Conservation (phyloP, 2,113 vertebrate genomes). For the Cottus gobio region DNA sequence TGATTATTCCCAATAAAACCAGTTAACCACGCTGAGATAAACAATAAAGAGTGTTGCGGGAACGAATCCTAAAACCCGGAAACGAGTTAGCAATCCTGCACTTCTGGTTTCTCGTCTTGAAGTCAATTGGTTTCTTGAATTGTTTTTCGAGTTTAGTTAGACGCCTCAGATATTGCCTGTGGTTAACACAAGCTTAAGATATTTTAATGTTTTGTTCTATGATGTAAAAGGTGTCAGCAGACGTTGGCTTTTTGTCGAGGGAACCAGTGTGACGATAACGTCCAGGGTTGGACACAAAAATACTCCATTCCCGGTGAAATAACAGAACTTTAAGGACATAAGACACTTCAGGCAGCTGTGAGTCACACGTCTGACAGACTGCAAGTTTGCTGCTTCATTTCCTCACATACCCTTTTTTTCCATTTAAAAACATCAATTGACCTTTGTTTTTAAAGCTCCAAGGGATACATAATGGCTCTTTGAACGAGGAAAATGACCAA, state of each 20-base stretch:
- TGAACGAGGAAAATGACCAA: neutral
- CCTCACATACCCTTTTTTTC: neutral
- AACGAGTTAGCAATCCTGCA: too few species aligned
- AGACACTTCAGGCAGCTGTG: neutral
- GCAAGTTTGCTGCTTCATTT: slow-evolving; percentile 11
- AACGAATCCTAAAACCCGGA: too few species aligned
- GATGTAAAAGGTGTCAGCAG: neutral
- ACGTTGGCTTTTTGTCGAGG: neutral
- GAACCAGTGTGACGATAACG: neutral
- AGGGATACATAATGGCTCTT: neutral
- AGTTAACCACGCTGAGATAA: neutral
- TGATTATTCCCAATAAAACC: neutral
- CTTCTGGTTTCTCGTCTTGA: too few species aligned
- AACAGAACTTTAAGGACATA: neutral
- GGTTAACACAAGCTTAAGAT: neutral
- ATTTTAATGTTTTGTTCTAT: neutral
- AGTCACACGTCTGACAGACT: neutral
- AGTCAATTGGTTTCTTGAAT: too few species aligned
- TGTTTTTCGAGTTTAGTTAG: neutral
- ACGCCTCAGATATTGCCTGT: neutral
- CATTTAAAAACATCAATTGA: neutral
- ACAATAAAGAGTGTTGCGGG: neutral
- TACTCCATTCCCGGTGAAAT: neutral
- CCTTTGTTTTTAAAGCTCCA: neutral
- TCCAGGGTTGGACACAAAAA: neutral